Evolutionary conservation across 2,888 invertebrate species (phyloP).

Genomic region (Oeneis ivallda): DNA sequence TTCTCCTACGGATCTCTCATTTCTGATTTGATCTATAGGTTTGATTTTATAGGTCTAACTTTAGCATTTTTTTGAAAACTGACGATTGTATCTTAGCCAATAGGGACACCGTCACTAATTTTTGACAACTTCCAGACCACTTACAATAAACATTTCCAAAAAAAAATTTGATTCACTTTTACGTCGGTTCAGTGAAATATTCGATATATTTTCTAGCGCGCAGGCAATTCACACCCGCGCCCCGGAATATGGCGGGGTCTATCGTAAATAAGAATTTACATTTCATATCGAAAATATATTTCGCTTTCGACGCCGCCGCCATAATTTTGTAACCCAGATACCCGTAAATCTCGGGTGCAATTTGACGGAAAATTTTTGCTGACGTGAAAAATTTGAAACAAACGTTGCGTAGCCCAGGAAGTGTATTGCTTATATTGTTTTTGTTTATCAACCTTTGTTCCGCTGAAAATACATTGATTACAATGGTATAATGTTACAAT

Average conservation of each 20-base stretch:
- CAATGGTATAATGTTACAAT: too few relatives aligned
- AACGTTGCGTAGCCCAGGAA: background rate
- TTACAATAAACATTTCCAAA: slow-evolving; percentile 38
- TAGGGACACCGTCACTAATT: background rate
- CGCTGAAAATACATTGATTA: background rate
- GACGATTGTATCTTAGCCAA: too few relatives aligned
- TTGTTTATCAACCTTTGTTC: background rate
- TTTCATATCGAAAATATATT: slow-evolving; percentile 53
- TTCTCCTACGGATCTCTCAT: too few relatives aligned
- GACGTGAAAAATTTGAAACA: slow-evolving; percentile 11
- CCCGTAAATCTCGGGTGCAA: slow-evolving; percentile 28
- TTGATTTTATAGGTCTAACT: too few relatives aligned
- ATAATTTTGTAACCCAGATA: slow-evolving; percentile 36
- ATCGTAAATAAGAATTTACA: slow-evolving; percentile 62
- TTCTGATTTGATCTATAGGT: too few relatives aligned
- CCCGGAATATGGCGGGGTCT: slow-evolving; percentile 50
- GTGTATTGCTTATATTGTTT: background rate
- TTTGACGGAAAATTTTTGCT: slow-evolving; percentile 24
- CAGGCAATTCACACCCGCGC: slow-evolving; percentile 55
- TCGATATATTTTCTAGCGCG: slow-evolving; percentile 52
- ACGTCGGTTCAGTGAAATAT: slow-evolving; percentile 55
- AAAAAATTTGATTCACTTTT: slow-evolving; percentile 52
- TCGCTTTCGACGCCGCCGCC: slow-evolving; percentile 28
- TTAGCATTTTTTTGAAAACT: too few relatives aligned
- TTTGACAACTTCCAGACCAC: slow-evolving; percentile 3